A percentile compares a stretch with the other conserved stretches of the same genome.
Conservation (phyloP, 2,888 invertebrate species). For the Cataglyphis livida region DNA sequence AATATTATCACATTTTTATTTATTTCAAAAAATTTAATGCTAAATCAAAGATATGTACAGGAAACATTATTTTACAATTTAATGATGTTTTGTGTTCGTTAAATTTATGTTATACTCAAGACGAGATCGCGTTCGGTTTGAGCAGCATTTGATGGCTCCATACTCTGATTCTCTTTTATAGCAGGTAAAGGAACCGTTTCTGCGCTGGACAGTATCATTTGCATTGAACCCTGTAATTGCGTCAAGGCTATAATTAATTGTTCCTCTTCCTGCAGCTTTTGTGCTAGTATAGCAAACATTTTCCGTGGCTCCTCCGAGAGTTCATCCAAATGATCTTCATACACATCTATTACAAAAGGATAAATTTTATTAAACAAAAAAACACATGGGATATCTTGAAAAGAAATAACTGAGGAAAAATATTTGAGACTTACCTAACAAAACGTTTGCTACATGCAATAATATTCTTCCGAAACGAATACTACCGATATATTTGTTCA, state of each 20-base stretch:
- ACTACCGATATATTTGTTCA: conserved; percentile 91
- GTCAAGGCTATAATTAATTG: conserved; percentile 89
- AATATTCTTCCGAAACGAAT: conserved; percentile 91
- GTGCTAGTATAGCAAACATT: conserved; percentile 88
- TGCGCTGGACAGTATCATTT: conserved; percentile 89
- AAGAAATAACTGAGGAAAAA: background rate
- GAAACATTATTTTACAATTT: conserved; percentile 45
- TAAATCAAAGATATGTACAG: conserved; percentile 70
- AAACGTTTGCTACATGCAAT: conserved; percentile 90
- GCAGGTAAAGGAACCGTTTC: conserved; percentile 72
- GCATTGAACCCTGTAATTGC: conserved; percentile 90
- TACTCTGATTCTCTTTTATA: conserved; percentile 71
- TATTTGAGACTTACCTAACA: conserved; percentile 88
- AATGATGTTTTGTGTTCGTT: conserved; percentile 22
- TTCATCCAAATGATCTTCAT: conserved; percentile 89
- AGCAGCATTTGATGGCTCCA: conserved; percentile 85
- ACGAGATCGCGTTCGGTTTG: conserved; percentile 80
- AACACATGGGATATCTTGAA: background rate
- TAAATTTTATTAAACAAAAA: conserved; percentile 26
- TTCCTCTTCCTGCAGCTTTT: conserved; percentile 90
- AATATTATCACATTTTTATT: background rate
- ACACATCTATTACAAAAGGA: conserved; percentile 87
- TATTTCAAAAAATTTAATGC: conserved; percentile 15
- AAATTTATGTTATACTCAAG: conserved; percentile 79
- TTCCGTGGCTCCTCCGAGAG: conserved; percentile 89